Evolutionary conservation across 2,113 vertebrate genomes (phyloP), one percentile per base, ranked within the genome.

Genomic region (Eudyptes chrysolophus): DNA sequence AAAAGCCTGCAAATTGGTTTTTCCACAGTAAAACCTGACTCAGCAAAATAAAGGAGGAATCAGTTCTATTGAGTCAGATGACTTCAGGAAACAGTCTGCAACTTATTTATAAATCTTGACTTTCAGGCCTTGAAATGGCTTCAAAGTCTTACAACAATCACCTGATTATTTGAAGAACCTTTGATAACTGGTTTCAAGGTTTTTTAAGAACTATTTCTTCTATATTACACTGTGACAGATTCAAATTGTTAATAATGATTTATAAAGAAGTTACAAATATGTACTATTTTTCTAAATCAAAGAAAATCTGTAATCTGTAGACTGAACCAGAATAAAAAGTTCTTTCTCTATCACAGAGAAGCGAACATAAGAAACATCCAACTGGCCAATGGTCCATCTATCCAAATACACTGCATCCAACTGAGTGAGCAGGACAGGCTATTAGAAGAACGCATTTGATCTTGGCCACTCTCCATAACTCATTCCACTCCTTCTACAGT

Each of bases 281-380:
- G 15, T 17, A 32, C 15, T 57, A 8, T 26, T 80, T 90, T 68
- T 71, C 42, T 42, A 64, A 83, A 83, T 51, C 16, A 80, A 85
- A 42, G 32, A 70, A 89, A 75, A 46, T 22, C 22, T 78, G 16
- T 19, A 29, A 72, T 29, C 51, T 58, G 26, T 34, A 70, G 75
- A 21, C 16, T 70, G 30, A 84, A 44, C 10, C n/a, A 40, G 40
- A 62, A 76, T 24, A 70, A 51, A 51, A 72, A 74, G 27, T 19
- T 27, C 40, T 38, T 55, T 66, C 52, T 52, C 58, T 44, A 26
- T 58, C 26, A 20, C 58, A 48, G 64, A 72, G 21, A 62, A 90
- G 68, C 1, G 1, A 64, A 57, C 4, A 11, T 13, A 62, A 46
- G 42, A 64, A 75, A 70, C 0, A 0, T 36, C 13, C 44, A 52